These are phyloP conservation scores for Muscicapa striata DNA, from an alignment of 2,797 vertebrate genomes.

Conservation along the genomic window DNA sequence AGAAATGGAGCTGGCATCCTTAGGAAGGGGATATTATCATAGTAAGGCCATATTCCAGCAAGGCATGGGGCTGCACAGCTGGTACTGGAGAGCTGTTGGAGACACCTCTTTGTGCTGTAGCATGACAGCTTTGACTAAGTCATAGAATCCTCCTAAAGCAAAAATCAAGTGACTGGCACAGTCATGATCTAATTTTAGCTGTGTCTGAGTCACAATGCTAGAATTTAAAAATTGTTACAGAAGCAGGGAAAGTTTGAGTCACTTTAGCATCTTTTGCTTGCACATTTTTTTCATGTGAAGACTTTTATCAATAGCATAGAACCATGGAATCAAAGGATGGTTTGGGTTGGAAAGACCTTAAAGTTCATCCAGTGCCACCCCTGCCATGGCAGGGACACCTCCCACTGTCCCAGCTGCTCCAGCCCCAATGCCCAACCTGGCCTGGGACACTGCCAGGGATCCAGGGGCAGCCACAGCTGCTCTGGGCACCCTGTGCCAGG, in stretches of 20 bases:
- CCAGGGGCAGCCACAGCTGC: neutral
- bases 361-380: accelerated
- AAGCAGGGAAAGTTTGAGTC: neutral
- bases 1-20: neutral
- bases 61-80: neutral
- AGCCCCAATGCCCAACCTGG: neutral
- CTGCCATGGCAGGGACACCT: neutral
- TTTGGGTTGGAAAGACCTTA: neutral
- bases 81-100: neutral
- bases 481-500: neutral
- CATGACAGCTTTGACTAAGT: neutral
- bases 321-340: neutral
- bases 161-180: neutral
- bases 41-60: neutral
- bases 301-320: neutral
- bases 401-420: neutral
- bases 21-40: neutral
- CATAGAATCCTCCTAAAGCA: neutral
- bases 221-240: neutral
- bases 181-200: neutral
- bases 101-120: neutral
- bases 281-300: neutral
- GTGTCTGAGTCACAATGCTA: neutral
- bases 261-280: neutral
- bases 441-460: neutral